phyloP scores from a whole-genome alignment of 2,113 vertebrate genomes.

The Engraulis encrasicolus region DNA sequence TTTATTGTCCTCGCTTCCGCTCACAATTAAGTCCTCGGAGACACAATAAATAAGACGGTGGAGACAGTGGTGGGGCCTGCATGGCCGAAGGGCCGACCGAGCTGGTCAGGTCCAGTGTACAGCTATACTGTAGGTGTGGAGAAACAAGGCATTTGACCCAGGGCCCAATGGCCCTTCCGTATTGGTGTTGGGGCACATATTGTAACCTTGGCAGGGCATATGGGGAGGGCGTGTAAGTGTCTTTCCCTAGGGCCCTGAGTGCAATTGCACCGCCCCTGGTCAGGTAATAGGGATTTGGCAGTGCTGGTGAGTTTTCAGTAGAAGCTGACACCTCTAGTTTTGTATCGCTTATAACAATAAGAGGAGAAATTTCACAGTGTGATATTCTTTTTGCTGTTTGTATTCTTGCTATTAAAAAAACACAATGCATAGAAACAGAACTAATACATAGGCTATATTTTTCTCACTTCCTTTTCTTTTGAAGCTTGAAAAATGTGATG shows the following conservation, averaged over 20 bases:
- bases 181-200: too few relatives aligned
- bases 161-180: too few relatives aligned
- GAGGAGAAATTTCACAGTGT: not conserved
- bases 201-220: too few relatives aligned
- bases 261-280: too few relatives aligned
- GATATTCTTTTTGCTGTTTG: conserved; percentile 15
- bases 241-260: too few relatives aligned
- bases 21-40: conserved; percentile 50
- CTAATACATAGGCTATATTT: not conserved
- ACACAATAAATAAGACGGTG: conserved; percentile 46
- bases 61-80: conserved; percentile 29
- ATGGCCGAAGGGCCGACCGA: too few relatives aligned
- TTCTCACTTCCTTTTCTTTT: not conserved
- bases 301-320: not conserved
- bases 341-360: conserved; percentile 4
- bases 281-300: conserved; percentile 7
- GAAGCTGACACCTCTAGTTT: too few relatives aligned
- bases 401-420: not conserved
- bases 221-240: too few relatives aligned
- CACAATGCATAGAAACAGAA: conserved; percentile 18
- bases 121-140: too few relatives aligned
- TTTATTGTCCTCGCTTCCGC: conserved; percentile 50
- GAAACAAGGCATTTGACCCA: too few relatives aligned
- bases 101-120: too few relatives aligned
- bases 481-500: conserved; percentile 17